A percentile compares a stretch with the other conserved stretches of the same genome.
Conservation (phyloP, 2,113 vertebrate species). For the Sakesphorus luctuosus region DNA sequence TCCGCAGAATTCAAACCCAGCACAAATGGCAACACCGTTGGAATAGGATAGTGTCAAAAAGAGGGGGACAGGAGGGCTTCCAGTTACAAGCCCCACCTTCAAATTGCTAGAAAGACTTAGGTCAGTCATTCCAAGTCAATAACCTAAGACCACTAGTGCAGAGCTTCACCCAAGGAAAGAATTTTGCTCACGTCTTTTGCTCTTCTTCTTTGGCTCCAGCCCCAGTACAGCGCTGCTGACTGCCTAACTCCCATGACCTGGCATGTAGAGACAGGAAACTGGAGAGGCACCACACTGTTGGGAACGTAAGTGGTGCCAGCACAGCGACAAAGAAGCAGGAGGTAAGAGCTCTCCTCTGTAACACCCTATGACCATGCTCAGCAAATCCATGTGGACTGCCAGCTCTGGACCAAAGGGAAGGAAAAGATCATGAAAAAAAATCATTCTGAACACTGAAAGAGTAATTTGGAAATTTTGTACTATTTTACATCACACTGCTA, state of each 20-base stretch:
- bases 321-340: not conserved
- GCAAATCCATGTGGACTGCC: not conserved
- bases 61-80: not conserved
- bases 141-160: constrained; percentile 16
- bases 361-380: not conserved
- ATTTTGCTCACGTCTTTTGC: constrained; percentile 41
- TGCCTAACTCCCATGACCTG: constrained; percentile 26
- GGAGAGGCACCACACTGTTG: constrained; percentile 1
- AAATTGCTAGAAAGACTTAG: constrained; percentile 48
- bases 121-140: constrained; percentile 33
- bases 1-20: not conserved
- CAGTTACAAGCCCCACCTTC: constrained; percentile 39
- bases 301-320: constrained; percentile 16
- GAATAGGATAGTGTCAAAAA: not conserved
- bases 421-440: not conserved
- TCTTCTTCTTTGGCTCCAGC: constrained; percentile 34
- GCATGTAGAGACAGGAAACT: constrained; percentile 33
- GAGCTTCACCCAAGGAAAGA: constrained; percentile 33
- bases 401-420: not conserved
- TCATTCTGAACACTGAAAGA: not conserved
- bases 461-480: not conserved
- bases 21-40: not conserved
- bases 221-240: not conserved
- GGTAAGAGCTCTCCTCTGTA: not conserved
- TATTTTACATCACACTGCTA: not conserved